phyloP scores from a whole-genome alignment of 1,140 invertebrate species.

The Acromyrmex charruanus region DNA sequence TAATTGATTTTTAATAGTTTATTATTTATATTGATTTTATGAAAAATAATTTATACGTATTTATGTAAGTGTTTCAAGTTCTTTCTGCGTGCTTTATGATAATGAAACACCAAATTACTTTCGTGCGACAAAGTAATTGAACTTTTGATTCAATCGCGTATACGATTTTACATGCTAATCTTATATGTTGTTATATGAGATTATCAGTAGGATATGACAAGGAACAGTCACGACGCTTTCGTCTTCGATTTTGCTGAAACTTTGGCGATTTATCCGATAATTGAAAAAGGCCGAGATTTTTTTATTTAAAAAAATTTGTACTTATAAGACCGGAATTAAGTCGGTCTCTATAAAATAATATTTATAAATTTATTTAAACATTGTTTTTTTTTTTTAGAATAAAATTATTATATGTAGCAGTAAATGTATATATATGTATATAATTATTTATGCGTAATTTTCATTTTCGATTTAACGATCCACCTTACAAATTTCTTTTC shows the following conservation, averaged over 20 bases:
- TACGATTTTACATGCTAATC: slow-evolving; percentile 60
- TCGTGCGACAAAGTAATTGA: slow-evolving; percentile 40
- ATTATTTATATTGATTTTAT: neutral
- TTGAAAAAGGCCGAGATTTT: neutral
- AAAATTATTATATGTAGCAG: neutral
- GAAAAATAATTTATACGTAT: slow-evolving; percentile 2
- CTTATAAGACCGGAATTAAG: neutral
- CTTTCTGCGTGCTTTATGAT: slow-evolving; percentile 65
- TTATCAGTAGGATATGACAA: slow-evolving; percentile 68
- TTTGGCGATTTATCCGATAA: slow-evolving; percentile 33
- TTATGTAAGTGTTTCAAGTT: slow-evolving; percentile 11
- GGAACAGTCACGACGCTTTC: slow-evolving; percentile 55
- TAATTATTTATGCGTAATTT: slow-evolving; percentile 7
- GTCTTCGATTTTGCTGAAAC: slow-evolving; percentile 39
- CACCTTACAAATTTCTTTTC: neutral
- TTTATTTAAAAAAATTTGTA: neutral
- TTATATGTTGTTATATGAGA: slow-evolving; percentile 70
- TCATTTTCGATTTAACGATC: neutral
- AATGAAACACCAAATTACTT: slow-evolving; percentile 60
- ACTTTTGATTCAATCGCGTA: slow-evolving; percentile 36
- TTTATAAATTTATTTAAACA: neutral
- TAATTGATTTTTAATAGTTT: neutral
- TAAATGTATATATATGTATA: neutral
- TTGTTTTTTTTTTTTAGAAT: neutral
- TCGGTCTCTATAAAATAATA: neutral